Evolutionary conservation across 2,113 vertebrate genomes (phyloP).

Genomic region (Monopterus albus): DNA sequence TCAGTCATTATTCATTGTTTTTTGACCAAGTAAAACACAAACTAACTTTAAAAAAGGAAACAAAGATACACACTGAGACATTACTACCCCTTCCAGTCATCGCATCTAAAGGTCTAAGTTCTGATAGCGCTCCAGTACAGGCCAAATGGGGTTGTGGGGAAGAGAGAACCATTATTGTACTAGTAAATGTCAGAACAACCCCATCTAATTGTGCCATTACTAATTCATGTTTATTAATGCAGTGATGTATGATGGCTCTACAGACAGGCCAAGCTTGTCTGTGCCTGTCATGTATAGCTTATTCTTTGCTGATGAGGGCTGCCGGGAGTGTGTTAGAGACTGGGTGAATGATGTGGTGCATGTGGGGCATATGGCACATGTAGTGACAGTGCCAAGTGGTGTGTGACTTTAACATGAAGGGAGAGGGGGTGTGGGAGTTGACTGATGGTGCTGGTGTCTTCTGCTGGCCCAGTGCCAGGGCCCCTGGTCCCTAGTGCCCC

Average conservation of each 20-base stretch:
- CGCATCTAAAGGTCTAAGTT: constrained; percentile 53
- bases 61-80: constrained; percentile 5
- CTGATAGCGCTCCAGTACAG: constrained; percentile 32
- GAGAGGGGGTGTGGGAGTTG: constrained; percentile 54
- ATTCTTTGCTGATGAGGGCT: constrained; percentile 58
- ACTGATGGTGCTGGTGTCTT: constrained; percentile 74
- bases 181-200: constrained; percentile 76
- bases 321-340: constrained; percentile 44
- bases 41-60: neutral
- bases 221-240: constrained; percentile 84
- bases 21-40: no score
- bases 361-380: constrained; percentile 66
- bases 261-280: constrained; percentile 66
- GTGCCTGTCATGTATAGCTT: constrained; percentile 64
- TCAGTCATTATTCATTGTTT: no score
- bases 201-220: constrained; percentile 79
- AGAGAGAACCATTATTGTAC: constrained; percentile 66
- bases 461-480: constrained; percentile 80
- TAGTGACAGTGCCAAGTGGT: constrained; percentile 69
- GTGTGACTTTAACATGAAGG: constrained; percentile 69
- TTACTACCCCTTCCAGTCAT: constrained; percentile 25
- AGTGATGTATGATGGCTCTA: constrained; percentile 74
- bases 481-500: constrained; percentile 69
- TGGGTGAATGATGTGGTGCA: constrained; percentile 43
- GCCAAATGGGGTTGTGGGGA: constrained; percentile 52